Percentiles rank a stretch among this genome's conserved stretches.
phyloP scores from a whole-genome alignment of 2,888 invertebrate species.

The Petrophora chlorosata region DNA sequence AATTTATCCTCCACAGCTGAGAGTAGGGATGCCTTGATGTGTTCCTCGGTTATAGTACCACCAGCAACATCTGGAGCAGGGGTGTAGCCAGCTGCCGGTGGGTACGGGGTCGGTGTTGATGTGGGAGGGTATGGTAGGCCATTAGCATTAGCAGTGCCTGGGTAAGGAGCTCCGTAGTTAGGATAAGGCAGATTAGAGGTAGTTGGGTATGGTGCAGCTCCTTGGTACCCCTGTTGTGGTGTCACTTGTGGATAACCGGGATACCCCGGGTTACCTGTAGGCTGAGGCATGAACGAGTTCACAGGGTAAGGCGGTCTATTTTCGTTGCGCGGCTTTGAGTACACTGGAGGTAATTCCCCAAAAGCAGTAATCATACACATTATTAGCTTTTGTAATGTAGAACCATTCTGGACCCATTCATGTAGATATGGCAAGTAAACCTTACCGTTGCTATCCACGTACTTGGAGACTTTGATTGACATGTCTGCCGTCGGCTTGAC shows the following conservation, averaged over 20 bases:
- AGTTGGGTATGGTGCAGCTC: constrained; percentile 72
- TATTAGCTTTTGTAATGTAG: constrained; percentile 94
- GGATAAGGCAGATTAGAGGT: constrained; percentile 80
- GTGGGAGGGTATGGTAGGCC: constrained; percentile 58
- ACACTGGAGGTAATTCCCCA: constrained; percentile 97
- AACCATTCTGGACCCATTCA: constrained; percentile 93
- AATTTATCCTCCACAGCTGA: constrained; percentile 98
- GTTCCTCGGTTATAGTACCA: constrained; percentile 97
- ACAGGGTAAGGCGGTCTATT: constrained; percentile 85
- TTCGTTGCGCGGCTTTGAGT: constrained; percentile 87
- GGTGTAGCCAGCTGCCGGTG: constrained; percentile 55
- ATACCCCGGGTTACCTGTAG: constrained; percentile 70
- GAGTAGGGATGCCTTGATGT: constrained; percentile 95
- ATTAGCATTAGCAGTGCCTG: constrained; percentile 56
- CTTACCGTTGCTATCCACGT: constrained; percentile 97
- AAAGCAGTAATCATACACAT: constrained; percentile 96
- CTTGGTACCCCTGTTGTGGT: constrained; percentile 61
- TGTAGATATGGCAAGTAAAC: constrained; percentile 98
- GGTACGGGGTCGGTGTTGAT: constrained; percentile 57
- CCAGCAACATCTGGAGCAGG: constrained; percentile 74
- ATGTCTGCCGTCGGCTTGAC: constrained; percentile 97
- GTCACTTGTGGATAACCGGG: constrained; percentile 61
- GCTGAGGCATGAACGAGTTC: constrained; percentile 71
- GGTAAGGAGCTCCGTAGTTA: constrained; percentile 72
- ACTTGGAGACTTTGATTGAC: constrained; percentile 97